Percentiles rank a stretch among this genome's conserved stretches.
Evolutionary conservation across 1,140 invertebrate genomes (phyloP).

Genomic region (Cydia pomonella): DNA sequence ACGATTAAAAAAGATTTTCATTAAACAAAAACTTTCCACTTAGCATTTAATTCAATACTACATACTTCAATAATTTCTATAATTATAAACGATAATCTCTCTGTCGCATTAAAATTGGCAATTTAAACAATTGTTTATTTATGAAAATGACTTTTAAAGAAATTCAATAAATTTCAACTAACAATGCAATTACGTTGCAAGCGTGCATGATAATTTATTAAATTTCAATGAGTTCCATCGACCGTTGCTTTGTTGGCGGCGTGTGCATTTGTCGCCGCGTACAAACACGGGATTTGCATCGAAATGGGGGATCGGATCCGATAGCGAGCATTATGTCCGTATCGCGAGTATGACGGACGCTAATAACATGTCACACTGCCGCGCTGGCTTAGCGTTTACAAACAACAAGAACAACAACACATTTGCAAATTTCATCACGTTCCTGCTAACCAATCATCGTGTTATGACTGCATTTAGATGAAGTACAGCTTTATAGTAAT

Average conservation of each 20-base stretch:
- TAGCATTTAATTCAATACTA: too few species aligned
- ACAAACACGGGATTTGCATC: slow-evolving; percentile 55
- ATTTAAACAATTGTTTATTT: slow-evolving; percentile 17
- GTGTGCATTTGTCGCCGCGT: slow-evolving; percentile 51
- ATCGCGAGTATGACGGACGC: slow-evolving; percentile 32
- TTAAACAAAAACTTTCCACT: too few species aligned
- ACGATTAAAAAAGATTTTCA: too few species aligned
- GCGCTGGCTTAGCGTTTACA: slow-evolving; percentile 36
- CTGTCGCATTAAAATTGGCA: neutral
- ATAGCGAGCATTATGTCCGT: slow-evolving; percentile 37
- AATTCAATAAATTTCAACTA: slow-evolving; percentile 30
- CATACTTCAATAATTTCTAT: neutral
- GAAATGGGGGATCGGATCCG: slow-evolving; percentile 50
- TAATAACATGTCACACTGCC: slow-evolving; percentile 45
- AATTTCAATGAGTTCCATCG: slow-evolving; percentile 65
- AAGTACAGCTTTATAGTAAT: too few species aligned
- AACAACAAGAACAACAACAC: slow-evolving; percentile 19
- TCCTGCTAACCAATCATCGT: neutral
- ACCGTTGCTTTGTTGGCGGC: slow-evolving; percentile 58
- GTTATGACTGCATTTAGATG: neutral
- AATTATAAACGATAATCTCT: neutral
- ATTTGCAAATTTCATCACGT: slow-evolving; percentile 16
- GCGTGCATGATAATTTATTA: slow-evolving; percentile 58
- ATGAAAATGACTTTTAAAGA: slow-evolving; percentile 18
- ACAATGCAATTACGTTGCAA: slow-evolving; percentile 20